Evolutionary conservation across 2,797 vertebrate species (phyloP).

Genomic region (Thamnophis elegans): DNA sequence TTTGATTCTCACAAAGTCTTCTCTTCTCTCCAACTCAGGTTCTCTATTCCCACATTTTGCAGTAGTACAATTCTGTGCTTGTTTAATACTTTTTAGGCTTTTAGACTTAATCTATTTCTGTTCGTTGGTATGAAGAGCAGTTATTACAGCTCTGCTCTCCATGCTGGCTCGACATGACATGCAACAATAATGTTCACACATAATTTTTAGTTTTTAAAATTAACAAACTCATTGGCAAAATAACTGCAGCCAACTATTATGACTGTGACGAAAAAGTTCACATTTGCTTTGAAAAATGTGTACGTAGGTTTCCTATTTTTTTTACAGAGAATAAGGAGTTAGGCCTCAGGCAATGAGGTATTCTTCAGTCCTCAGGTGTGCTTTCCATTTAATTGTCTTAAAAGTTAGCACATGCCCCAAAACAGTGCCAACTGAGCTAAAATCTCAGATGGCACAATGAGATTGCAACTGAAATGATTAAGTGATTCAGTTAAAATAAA

Average conservation of each 20-base stretch:
- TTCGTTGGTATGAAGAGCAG: no score
- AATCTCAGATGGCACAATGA: slow-evolving; percentile 7
- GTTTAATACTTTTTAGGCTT: no score
- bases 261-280: neutral
- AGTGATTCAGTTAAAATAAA: slow-evolving; percentile 21
- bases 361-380: neutral
- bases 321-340: neutral
- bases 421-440: neutral
- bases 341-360: neutral
- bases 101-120: no score
- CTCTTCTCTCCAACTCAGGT: no score
- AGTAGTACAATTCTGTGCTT: no score
- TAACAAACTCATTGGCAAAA: neutral
- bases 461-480: neutral
- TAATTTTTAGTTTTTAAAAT: neutral
- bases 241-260: neutral
- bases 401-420: slow-evolving; percentile 28
- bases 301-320: neutral
- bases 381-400: slow-evolving; percentile 2
- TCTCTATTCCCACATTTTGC: no score
- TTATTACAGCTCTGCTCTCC: no score
- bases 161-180: no score
- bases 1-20: no score
- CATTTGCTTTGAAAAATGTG: neutral
- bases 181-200: neutral